Evolutionary conservation across 2,797 vertebrate genomes (phyloP), one percentile per base, ranked within the genome.

Genomic region (Cichlasoma orientale): DNA sequence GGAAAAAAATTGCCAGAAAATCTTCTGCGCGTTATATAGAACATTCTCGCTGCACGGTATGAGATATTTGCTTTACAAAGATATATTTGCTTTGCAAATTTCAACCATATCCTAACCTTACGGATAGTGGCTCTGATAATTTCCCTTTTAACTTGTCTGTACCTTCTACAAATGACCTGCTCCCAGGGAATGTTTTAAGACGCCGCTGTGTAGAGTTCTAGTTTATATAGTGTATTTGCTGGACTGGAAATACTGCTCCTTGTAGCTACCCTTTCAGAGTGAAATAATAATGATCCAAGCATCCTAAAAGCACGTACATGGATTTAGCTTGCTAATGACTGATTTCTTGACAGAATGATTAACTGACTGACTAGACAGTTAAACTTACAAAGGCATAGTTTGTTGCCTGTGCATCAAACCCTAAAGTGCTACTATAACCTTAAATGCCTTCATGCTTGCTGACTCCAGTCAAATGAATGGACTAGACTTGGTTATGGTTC

Each of bases 401-500:
- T 84, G 83, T 86, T 83, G 85, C 87, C 66, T 52, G 66, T 27
- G 77, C 86, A 77, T 82, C 53, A 74, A 57, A 68, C 44, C 79
- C 74, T 84, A 44, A 86, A 87, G 83, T 90, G 81, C 79, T 78
- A 84, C 73, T 79, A 80, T 91, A 90, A 86, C 84, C 86, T 92
- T 90, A 89, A 92, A 91, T 92, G 90, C 88, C 85, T 87, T 84
- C 80, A 82, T 78, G 86, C 82, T 77, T 69, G 57, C 88, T 84
- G 90, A 84, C 88, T 89, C 57, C 85, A 82, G 84, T 76, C 84
- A 89, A 91, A 91, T 80, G 88, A 86, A 81, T 84, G 75, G 84
- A 80, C 89, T 83, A 77, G 86, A 91, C 89, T 86, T 56, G 74
- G 87, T 86, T 83, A 80, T 38, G 87, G 92, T 90, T 91, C 86